Base-by-base conservation (phyloP, 2,888 invertebrate genomes). In the Cheiracanthium punctorium region DNA sequence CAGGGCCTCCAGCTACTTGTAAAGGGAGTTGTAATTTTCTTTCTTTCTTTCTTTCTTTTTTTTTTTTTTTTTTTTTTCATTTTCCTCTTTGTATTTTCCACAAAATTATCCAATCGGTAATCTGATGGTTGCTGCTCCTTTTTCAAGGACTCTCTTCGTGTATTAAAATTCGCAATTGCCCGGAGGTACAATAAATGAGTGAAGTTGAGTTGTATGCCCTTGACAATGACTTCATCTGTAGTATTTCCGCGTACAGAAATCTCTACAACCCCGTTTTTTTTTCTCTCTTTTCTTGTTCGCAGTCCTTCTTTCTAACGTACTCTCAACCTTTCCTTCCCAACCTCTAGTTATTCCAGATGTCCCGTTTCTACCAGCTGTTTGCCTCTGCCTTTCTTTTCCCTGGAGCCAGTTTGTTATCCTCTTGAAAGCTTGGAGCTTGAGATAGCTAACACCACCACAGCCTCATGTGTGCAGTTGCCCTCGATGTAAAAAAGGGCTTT, bases 181-280 rank as follows among this genome's bases (percentile, higher is more conserved):
- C 20, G 20, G 37, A 17, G 79, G 80, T 37, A 52, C 41, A 52
- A 28, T 28, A 32, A 32, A 71, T 41, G 28, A 29, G 30, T 8
- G 17, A 32, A 65, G 32, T 7, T 12, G 17, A 65, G 70, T 24
- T 30, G 30, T 17, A 43, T 30, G 80, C 37, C 80, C 80, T 80
- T 80, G 80, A 65, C 80, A 43, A 72, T 80, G 80, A 80, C 72
- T 80, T 41, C 71, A 72, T 71, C 71, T 41, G 29, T 32, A 65
- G 58, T 33, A 43, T 80, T 80, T 80, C 80, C 80, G 80, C 72
- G 64, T 80, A 64, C 37, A 28, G 28, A 72, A 48, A 30, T 20
- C 17, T 48, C 24, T 48, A 7, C 58, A 20, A 24, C 24, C 12
- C 58, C 24, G 24, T 17, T 48, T 10, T 37, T 37, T 37, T 10